Evolutionary conservation across 2,113 vertebrate species (phyloP), one percentile per base, ranked within the genome.

Genomic region (Papio anubis): DNA sequence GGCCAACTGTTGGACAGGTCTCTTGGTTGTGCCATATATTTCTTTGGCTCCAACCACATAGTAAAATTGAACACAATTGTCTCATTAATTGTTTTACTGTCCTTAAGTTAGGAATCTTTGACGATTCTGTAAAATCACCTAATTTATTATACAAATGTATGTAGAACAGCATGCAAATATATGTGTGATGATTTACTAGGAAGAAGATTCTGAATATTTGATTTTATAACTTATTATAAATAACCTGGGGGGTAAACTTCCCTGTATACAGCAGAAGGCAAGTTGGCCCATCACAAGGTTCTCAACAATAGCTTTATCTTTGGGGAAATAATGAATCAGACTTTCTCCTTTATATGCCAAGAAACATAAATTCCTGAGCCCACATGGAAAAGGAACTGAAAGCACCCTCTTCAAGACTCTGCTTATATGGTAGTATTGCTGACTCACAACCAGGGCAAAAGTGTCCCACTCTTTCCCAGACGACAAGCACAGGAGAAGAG

Each of bases 261-360:
- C 43, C 59, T 85, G 45, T 66, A 88, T 81, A 87, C 13, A 95
- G 87, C 45, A 90, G 16, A 96, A 86, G n/a, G 35, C 64, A 97
- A 96, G 55, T 79, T 96, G 76, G 88, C 45, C 38, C 20, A 43
- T 66, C 32, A 23, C 52, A 59, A 75, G 30, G 4, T 93, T 96
- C 88, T 96, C 61, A 97, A 94, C 61, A 97, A 93, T 75, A 68
- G 48, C 85, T 91, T 96, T 50, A 91, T 97, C 52, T 90, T 94
- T 70, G 78, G 70, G 81, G 66, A 98, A 97, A 97, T 93, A 97
- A 85, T 90, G 92, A 96, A 95, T 97, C 93, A 96, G 72, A 96
- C 90, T 95, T 94, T 82, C 88, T 45, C 72, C 5, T 90, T 43
- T 80, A 79, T 45, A 95, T 70, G 93, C 96, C 93, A 97, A 95